Evolutionary conservation across 2,888 invertebrate genomes (phyloP).

Genomic region (Lydus trimaculatus): DNA sequence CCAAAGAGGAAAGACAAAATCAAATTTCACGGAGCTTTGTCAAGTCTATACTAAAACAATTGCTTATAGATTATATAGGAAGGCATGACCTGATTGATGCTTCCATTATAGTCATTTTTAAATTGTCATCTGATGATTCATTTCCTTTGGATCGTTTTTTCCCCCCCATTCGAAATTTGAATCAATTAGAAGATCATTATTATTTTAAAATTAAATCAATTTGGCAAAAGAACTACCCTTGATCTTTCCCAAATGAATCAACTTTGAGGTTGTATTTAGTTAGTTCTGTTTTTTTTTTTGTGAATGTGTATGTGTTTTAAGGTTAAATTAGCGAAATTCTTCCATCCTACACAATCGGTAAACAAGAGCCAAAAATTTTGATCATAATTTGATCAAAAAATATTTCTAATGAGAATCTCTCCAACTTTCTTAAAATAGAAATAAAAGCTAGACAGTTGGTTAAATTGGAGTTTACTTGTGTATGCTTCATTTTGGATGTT

Average conservation of each 20-base stretch:
- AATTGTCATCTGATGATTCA: background rate
- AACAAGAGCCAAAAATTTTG: background rate
- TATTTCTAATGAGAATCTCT: background rate
- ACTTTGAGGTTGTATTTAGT: background rate
- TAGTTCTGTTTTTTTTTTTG: background rate
- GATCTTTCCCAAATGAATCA: constrained; percentile 16
- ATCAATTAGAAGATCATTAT: background rate
- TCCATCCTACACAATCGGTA: background rate
- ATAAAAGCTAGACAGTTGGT: background rate
- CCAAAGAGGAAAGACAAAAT: background rate
- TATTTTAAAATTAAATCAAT: background rate
- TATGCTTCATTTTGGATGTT: background rate
- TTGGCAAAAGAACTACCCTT: constrained; percentile 9
- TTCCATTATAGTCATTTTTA: constrained; percentile 4
- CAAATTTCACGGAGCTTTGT: constrained; percentile 5
- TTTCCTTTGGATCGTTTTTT: background rate
- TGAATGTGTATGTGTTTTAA: too few relatives aligned
- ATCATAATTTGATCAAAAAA: background rate
- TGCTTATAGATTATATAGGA: background rate
- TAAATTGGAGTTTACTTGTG: background rate
- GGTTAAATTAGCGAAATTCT: background rate
- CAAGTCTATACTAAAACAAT: background rate
- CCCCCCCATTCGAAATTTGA: background rate
- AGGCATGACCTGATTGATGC: constrained; percentile 8
- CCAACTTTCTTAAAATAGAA: background rate